Percentiles rank a stretch among this genome's conserved stretches.
Conservation (phyloP, 2,888 invertebrate species). For the Chrysopilus asiliformis region DNA sequence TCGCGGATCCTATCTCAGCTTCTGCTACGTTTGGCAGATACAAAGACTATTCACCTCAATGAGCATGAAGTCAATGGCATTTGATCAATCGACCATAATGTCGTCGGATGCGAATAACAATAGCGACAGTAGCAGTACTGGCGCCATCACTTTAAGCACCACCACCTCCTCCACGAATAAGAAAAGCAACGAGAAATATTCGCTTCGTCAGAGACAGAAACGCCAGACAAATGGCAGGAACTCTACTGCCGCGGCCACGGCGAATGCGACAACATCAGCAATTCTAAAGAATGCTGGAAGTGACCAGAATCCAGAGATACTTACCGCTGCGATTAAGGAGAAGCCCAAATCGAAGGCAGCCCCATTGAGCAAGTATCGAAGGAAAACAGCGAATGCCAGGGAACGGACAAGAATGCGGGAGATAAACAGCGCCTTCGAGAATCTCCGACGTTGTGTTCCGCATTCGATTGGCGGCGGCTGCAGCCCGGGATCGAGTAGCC, state of each 20-base stretch:
- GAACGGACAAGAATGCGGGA: conserved; percentile 80
- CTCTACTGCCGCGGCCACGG: conserved; percentile 7
- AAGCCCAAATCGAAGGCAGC: conserved; percentile 50
- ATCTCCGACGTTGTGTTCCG: conserved; percentile 64
- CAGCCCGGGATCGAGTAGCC: not conserved
- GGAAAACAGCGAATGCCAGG: conserved; percentile 81
- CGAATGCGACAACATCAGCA: conserved; percentile 5
- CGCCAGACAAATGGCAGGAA: conserved; percentile 34
- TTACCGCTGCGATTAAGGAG: conserved; percentile 17
- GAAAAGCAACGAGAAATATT: conserved; percentile 46
- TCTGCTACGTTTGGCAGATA: not conserved
- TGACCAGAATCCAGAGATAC: not conserved
- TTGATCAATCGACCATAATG: conserved; percentile 10
- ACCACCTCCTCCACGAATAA: conserved; percentile 28
- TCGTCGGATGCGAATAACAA: conserved; percentile 17
- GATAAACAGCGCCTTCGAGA: conserved; percentile 80
- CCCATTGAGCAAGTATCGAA: conserved; percentile 74
- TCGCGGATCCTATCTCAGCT: conserved; percentile 2
- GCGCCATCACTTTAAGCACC: conserved; percentile 12
- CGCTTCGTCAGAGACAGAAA: conserved; percentile 50
- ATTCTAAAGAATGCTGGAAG: conserved; percentile 9
- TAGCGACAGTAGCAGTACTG: conserved; percentile 14
- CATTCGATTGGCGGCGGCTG: conserved; percentile 23
- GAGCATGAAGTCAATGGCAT: conserved; percentile 9
- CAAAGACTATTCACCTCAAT: too few species aligned